Percentiles rank a stretch among this genome's conserved stretches.
These are phyloP conservation scores for Betta splendens DNA, from an alignment of 2,797 vertebrate genomes.

Conservation along the genomic window DNA sequence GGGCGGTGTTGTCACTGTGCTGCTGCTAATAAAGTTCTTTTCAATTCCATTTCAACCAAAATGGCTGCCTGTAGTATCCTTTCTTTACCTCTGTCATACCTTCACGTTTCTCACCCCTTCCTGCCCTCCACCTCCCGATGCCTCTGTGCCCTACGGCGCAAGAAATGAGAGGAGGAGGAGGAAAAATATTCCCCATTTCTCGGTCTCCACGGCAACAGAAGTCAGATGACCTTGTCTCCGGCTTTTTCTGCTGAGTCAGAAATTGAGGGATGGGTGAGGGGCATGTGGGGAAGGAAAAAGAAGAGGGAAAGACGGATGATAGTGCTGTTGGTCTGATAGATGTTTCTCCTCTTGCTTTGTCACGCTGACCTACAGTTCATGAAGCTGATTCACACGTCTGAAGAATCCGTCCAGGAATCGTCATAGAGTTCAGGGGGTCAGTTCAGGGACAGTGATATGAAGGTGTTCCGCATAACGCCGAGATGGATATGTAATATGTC, in stretches of 20 bases:
- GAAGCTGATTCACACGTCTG: conserved; percentile 13
- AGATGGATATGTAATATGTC: conserved; percentile 49
- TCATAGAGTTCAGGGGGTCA: conserved; percentile 28
- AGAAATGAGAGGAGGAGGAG: conserved; percentile 42
- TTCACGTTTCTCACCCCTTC: conserved; percentile 44
- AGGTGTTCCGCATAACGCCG: conserved; percentile 51
- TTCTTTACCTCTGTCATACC: conserved; percentile 74
- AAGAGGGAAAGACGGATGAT: conserved; percentile 27
- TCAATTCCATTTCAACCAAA: conserved; percentile 66
- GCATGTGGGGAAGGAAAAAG: conserved; percentile 39
- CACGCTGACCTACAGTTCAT: conserved; percentile 41
- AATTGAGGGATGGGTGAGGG: conserved; percentile 66
- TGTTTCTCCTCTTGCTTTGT: conserved; percentile 35
- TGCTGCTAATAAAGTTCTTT: conserved; percentile 75
- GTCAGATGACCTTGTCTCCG: conserved; percentile 81
- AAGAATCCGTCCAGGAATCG: neutral
- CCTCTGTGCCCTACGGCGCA: conserved; percentile 52
- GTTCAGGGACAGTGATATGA: conserved; percentile 28
- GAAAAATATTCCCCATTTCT: conserved; percentile 63
- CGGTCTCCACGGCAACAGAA: conserved; percentile 79
- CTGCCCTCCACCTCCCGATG: conserved; percentile 20
- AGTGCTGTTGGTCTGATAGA: conserved; percentile 31
- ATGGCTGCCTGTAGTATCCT: conserved; percentile 76
- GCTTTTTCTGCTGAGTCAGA: conserved; percentile 84
- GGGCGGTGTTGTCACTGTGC: conserved; percentile 49